phyloP scores from a whole-genome alignment of 2,888 invertebrate species.

The Cantharis flavilabris region DNA sequence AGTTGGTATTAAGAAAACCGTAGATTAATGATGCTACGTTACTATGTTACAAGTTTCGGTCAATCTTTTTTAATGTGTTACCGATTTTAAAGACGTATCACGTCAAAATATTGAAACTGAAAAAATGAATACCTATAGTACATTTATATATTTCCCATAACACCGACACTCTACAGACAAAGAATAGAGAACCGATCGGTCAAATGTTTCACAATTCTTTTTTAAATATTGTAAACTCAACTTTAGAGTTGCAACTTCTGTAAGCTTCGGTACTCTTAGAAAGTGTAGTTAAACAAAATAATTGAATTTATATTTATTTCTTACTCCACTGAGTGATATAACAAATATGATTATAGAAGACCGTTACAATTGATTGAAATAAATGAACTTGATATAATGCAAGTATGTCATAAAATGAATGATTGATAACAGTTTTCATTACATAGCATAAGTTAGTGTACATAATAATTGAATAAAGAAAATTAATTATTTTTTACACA shows the following conservation, averaged over 20 bases:
- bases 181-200: too few relatives aligned
- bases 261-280: neutral
- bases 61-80: too few relatives aligned
- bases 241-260: neutral
- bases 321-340: neutral
- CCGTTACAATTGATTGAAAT: neutral
- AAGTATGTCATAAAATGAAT: neutral
- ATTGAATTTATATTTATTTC: neutral
- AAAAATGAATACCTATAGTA: too few relatives aligned
- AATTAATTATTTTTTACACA: neutral
- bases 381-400: neutral
- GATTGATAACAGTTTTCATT: constrained; percentile 14
- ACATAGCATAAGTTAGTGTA: neutral
- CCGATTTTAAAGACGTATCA: too few relatives aligned
- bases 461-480: constrained; percentile 8
- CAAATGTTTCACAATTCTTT: too few relatives aligned
- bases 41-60: too few relatives aligned
- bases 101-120: too few relatives aligned
- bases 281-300: neutral
- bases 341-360: neutral
- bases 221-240: too few relatives aligned
- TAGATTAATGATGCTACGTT: too few relatives aligned
- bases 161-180: too few relatives aligned
- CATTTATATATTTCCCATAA: too few relatives aligned
- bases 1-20: too few relatives aligned